phyloP scores from a whole-genome alignment of 92 coral and sea anemone genomes.

The Phenganax subtilis region DNA sequence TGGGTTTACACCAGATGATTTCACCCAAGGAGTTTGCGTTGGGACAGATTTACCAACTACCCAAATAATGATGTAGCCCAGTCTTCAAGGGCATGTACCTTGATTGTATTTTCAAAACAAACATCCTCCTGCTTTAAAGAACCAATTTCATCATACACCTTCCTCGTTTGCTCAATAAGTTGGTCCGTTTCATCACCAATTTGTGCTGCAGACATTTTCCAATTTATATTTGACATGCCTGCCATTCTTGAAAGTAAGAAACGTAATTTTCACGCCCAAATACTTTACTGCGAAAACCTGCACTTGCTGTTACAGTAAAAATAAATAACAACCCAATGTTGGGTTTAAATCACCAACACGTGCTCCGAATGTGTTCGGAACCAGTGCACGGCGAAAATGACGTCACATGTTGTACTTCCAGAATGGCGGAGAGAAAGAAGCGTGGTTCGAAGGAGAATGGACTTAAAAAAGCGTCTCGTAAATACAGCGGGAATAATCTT shows the following conservation, averaged over 20 bases:
- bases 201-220: constrained; percentile 76
- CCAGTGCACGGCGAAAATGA: neutral
- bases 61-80: too few species aligned
- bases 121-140: constrained; percentile 73
- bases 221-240: constrained; percentile 55
- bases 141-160: constrained; percentile 75
- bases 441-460: constrained; percentile 15
- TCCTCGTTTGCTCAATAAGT: constrained; percentile 67
- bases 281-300: neutral
- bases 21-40: too few species aligned
- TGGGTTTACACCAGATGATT: too few species aligned
- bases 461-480: constrained; percentile 18
- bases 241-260: constrained; percentile 44
- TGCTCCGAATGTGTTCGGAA: neutral
- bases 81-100: constrained; percentile 47
- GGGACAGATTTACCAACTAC: too few species aligned
- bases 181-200: constrained; percentile 69
- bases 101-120: constrained; percentile 67
- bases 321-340: neutral
- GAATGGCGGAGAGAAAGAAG: constrained; percentile 35
- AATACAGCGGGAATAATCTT: constrained; percentile 18
- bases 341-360: neutral
- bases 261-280: neutral
- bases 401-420: neutral
- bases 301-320: neutral